Evolutionary conservation across 2,888 invertebrate species (phyloP), one percentile per base, ranked within the genome.

Genomic region (Serrognathus titanus): DNA sequence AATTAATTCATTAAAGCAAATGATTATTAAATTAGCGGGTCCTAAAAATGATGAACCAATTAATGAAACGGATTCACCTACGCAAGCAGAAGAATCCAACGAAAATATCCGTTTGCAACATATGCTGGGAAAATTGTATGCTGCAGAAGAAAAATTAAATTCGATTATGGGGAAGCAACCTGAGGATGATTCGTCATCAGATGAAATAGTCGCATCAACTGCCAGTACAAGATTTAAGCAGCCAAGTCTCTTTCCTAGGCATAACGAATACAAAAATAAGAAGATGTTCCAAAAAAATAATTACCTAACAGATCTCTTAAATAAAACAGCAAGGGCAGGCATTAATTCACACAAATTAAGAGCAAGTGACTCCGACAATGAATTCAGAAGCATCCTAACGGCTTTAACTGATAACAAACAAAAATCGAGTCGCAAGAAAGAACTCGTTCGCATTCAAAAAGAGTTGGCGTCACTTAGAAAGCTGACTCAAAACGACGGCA

Each of bases 1-100:
- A 53, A 58, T 65, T 11, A 53, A 49, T 4, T 56, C 55, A 31
- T 41, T 63, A 7, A 59, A 59, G 10, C 48, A 60, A 38, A 36
- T 48, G 38, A 38, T 63, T 24, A 51, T 51, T 16, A 50, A 50
- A 12, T 36, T 62, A 9, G 9, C 47, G 11, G 11, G 36, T 36
- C 45, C 48, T n/a, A 50, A 52, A 8, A 13, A 52, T 11, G 50
- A 40, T 9, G 38, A 51, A 6, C 6, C 9, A 1, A 36, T 6
- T 11, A 48, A 36, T 10, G 48, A 48, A 48, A 20, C 20, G 3
- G 6, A 48, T 20, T 13, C 3, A 40, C 13, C 13, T 5, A 40
- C 20, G 5, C 12, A 48, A 31, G 31, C 24, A 1, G 31, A 24
- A 48, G 31, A 31, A 5, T n/a, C 12, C 7, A n/a, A 24, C 16